phyloP scores from a whole-genome alignment of 2,113 vertebrate species.

The Proteles cristata region DNA sequence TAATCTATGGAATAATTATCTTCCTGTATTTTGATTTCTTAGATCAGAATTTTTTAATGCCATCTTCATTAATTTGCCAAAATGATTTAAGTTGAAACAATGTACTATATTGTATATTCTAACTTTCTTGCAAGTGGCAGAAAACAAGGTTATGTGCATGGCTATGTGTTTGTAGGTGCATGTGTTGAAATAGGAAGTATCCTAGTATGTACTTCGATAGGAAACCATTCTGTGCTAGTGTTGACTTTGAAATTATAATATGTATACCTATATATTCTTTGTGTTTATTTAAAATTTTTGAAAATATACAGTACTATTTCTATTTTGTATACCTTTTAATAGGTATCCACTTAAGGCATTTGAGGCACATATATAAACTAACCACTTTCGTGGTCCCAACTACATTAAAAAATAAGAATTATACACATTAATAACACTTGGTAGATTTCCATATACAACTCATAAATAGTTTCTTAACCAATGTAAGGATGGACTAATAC shows the following conservation, averaged over 20 bases:
- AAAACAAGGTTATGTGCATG: slow-evolving; percentile 88
- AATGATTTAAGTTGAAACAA: slow-evolving; percentile 80
- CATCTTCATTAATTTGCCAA: slow-evolving; percentile 80
- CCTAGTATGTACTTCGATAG: slow-evolving; percentile 86
- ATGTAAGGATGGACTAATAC: slow-evolving; percentile 71
- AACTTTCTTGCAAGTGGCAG: slow-evolving; percentile 86
- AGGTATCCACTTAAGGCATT: slow-evolving; percentile 83
- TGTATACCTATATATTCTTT: slow-evolving; percentile 84
- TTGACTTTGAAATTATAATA: slow-evolving; percentile 86
- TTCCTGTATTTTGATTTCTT: slow-evolving; percentile 84
- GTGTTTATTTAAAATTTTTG: slow-evolving; percentile 86
- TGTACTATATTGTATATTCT: slow-evolving; percentile 91
- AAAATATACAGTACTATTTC: slow-evolving; percentile 86
- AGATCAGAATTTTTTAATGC: slow-evolving; percentile 77
- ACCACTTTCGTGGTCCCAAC: slow-evolving; percentile 75
- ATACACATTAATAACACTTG: slow-evolving; percentile 74
- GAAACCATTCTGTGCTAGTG: slow-evolving; percentile 85
- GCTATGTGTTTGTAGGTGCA: slow-evolving; percentile 86
- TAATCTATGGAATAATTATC: slow-evolving; percentile 83
- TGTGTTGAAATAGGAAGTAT: slow-evolving; percentile 85
- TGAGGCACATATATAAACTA: slow-evolving; percentile 81
- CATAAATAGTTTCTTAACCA: slow-evolving; percentile 75
- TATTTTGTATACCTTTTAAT: slow-evolving; percentile 89
- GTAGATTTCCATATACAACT: slow-evolving; percentile 77
- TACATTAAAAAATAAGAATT: slow-evolving; percentile 81